phyloP scores from a whole-genome alignment of 2,888 invertebrate genomes.

The Dryobota labecula region DNA sequence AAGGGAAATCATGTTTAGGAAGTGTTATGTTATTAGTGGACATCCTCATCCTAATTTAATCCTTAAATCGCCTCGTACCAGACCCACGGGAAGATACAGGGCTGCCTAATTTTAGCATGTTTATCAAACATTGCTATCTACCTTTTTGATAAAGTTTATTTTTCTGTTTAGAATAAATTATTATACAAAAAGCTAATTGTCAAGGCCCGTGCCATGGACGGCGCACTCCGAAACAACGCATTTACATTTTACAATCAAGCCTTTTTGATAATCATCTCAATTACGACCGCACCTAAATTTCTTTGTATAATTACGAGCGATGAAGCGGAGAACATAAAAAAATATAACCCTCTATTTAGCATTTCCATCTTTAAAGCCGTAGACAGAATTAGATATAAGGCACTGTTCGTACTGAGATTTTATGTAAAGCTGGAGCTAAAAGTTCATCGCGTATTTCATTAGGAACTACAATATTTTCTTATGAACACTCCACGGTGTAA shows the following conservation, averaged over 20 bases:
- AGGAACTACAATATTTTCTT: conserved; percentile 82
- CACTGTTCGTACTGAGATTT: conserved; percentile 45
- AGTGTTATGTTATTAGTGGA: conserved; percentile 41
- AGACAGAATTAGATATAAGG: conserved; percentile 51
- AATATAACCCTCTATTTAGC: conserved; percentile 50
- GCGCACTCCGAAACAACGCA: conserved; percentile 49
- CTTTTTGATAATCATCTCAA: conserved; percentile 65
- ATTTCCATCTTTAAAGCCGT: conserved; percentile 53
- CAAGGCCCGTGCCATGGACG: conserved; percentile 27
- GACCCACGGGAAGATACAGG: conserved; percentile 33
- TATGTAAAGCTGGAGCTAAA: conserved; percentile 53
- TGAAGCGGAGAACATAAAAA: conserved; percentile 50
- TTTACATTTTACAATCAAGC: conserved; percentile 67
- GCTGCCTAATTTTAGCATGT: conserved; percentile 2
- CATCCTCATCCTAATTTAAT: conserved; percentile 41
- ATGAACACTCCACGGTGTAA: conserved; percentile 83
- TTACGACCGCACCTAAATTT: conserved; percentile 61
- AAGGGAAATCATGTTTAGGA: conserved; percentile 43
- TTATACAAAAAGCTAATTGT: conserved; percentile 44
- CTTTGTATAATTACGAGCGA: conserved; percentile 64
- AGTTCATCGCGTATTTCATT: conserved; percentile 73
- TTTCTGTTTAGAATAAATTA: conserved; percentile 37
- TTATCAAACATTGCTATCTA: conserved; percentile 14
- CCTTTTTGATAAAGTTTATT: conserved; percentile 11
- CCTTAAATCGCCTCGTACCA: conserved; percentile 43